Conservation (phyloP, 2,113 vertebrate genomes). For the Peucedramus taeniatus region DNA sequence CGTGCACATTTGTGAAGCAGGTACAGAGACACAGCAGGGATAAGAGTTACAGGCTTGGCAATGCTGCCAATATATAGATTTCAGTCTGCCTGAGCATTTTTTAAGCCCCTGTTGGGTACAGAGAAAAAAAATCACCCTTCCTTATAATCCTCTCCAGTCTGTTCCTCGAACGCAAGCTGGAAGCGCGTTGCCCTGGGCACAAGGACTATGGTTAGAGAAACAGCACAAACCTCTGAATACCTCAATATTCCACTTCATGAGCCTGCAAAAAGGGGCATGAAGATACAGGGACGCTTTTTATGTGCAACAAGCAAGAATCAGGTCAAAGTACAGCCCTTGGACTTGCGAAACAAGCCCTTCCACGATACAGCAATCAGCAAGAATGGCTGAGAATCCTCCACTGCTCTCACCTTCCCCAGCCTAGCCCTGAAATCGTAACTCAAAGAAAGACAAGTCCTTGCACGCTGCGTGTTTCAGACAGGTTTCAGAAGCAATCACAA, state of each 20-base stretch:
- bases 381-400: slow-evolving; percentile 20
- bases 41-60: not conserved
- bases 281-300: not conserved
- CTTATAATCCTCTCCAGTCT: not conserved
- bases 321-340: slow-evolving; percentile 45
- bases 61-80: not conserved
- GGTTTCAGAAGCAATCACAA: slow-evolving; percentile 35
- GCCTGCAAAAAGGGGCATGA: not conserved
- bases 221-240: not conserved
- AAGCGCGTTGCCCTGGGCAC: not conserved
- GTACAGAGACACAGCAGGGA: not conserved
- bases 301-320: not conserved
- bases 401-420: not conserved
- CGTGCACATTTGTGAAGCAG: not conserved
- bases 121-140: not conserved
- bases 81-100: not conserved
- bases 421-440: not conserved
- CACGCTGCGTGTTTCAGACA: not conserved
- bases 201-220: not conserved
- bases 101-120: not conserved
- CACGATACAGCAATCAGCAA: not conserved
- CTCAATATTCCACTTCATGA: not conserved
- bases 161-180: not conserved
- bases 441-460: slow-evolving; percentile 47
- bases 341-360: slow-evolving; percentile 37